Percentiles rank a stretch among this genome's conserved stretches.
Conservation (phyloP, 2,113 vertebrate species). For the Pelecanoides urinatrix region DNA sequence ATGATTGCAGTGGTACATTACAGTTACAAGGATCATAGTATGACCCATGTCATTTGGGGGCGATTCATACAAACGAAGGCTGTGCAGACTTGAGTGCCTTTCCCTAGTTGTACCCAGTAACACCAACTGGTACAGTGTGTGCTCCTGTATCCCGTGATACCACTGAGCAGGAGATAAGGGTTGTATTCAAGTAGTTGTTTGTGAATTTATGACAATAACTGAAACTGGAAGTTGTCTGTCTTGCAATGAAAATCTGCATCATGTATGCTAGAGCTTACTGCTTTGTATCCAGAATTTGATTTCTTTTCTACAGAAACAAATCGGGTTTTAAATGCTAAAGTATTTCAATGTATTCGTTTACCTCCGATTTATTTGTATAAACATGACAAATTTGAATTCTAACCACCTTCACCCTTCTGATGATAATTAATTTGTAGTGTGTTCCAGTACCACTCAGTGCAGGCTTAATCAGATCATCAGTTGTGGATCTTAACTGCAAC, state of each 20-base stretch:
- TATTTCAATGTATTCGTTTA: not conserved
- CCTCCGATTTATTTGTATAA: not conserved
- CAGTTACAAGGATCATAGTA: not conserved
- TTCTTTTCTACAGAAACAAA: not conserved
- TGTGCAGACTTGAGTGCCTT: not conserved
- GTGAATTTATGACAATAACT: not conserved
- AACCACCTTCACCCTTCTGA: not conserved
- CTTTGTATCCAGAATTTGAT: not conserved
- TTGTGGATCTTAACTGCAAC: not conserved
- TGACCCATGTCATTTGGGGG: not conserved
- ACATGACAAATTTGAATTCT: not conserved
- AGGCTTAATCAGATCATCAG: not conserved
- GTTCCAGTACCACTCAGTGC: not conserved
- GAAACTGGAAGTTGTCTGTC: not conserved
- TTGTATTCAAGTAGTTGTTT: not conserved
- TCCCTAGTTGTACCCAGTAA: not conserved
- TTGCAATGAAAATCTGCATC: not conserved
- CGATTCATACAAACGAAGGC: not conserved
- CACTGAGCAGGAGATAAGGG: not conserved
- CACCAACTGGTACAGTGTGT: not conserved
- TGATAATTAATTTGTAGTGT: conserved; percentile 5
- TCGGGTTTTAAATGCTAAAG: not conserved
- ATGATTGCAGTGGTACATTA: not conserved
- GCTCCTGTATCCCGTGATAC: not conserved
- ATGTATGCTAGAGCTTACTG: not conserved